A percentile compares a stretch with the other conserved stretches of the same genome.
phyloP scores from a whole-genome alignment of 2,113 vertebrate genomes.

The Ailuropoda melanoleuca region DNA sequence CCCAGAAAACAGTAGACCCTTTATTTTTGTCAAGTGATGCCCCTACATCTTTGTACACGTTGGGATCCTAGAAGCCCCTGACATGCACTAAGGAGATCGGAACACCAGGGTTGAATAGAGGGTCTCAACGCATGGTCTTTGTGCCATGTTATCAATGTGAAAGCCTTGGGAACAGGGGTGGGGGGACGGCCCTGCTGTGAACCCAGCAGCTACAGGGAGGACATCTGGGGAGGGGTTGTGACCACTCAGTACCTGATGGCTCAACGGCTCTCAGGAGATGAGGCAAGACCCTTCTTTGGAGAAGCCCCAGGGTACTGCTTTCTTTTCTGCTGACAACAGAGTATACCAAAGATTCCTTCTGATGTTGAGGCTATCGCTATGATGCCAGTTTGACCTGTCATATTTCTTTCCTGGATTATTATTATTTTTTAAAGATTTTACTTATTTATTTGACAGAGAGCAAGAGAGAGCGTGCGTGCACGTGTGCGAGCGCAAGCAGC shows the following conservation, averaged over 20 bases:
- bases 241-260: accelerated
- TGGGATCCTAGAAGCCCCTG: neutral
- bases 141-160: neutral
- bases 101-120: neutral
- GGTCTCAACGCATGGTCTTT: neutral
- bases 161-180: too few species aligned
- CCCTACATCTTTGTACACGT: neutral
- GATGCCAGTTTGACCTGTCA: neutral
- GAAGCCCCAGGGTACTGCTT: neutral
- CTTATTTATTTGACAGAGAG: too few species aligned
- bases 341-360: neutral
- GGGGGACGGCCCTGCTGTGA: neutral
- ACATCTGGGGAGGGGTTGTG: neutral
- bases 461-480: too few species aligned
- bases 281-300: neutral
- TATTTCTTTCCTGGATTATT: neutral
- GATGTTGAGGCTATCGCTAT: neutral
- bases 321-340: neutral
- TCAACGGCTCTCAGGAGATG: neutral
- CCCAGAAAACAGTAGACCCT: neutral
- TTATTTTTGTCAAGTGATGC: neutral
- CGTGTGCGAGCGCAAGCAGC: too few species aligned
- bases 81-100: too few species aligned
- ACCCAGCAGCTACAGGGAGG: neutral
- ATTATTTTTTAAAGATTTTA: neutral